These are phyloP conservation scores for Tipula unca DNA, from an alignment of 2,888 invertebrate species.

Conservation along the genomic window DNA sequence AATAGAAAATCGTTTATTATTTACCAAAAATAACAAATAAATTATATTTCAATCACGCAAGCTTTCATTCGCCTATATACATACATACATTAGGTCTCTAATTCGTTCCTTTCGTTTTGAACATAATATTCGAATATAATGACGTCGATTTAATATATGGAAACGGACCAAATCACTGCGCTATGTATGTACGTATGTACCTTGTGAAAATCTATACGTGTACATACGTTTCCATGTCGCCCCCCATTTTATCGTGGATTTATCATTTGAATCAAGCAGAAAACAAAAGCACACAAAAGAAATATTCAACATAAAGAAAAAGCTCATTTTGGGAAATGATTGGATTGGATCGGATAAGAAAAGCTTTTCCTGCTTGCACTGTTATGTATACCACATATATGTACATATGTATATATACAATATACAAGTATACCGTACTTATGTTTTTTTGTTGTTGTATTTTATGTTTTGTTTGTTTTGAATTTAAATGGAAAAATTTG, in stretches of 20 bases:
- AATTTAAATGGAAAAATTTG: neutral
- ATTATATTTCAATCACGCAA: constrained; percentile 8
- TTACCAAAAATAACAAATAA: constrained; percentile 8
- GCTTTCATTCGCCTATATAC: neutral
- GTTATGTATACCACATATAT: neutral
- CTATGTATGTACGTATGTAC: neutral
- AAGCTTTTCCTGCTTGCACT: neutral
- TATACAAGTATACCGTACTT: neutral
- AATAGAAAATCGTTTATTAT: constrained; percentile 14
- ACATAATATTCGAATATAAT: neutral
- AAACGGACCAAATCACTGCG: neutral
- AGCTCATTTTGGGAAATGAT: neutral
- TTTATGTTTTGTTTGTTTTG: neutral
- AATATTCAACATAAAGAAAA: neutral
- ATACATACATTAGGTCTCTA: neutral
- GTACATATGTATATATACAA: neutral
- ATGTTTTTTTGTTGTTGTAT: neutral
- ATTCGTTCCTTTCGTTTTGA: neutral
- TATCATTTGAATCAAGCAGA: neutral
- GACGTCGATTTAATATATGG: neutral
- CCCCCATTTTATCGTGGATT: neutral
- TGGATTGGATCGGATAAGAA: neutral
- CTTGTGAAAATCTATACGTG: neutral
- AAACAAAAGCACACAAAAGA: neutral
- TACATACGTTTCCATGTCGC: neutral